Base-by-base conservation (phyloP, 35 echinoderm and acorn worm species). In the Heliocidaris erythrogramma region DNA sequence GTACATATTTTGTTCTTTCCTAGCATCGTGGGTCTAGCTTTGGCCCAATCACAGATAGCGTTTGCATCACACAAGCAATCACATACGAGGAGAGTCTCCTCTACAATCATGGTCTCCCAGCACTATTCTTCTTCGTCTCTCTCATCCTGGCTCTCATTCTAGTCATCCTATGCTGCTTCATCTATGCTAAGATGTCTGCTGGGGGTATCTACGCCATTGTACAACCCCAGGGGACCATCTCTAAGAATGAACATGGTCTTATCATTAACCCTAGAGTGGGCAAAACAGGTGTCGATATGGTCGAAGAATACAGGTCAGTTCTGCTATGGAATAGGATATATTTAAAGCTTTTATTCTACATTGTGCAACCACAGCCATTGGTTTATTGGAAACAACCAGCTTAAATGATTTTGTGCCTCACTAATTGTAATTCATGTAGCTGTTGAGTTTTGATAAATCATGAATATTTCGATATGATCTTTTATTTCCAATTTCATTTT, bases 171-270 rank as follows among this genome's bases (percentile, higher is more conserved):
- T 18, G 86, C 18, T 95, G 85, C 32, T 91, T 96, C 47, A 91
- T 96, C 93, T 94, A 85, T 48, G 86, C 93, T 13, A 96, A 96
- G 93, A 95, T 94, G 24, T 59, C 78, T 91, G 69, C 71, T 32
- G 92, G 49, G 61, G 97, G 94, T 30, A 92, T 96, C 9, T 96
- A 95, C 59, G 94, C 95, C 84, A 96, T 92, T 7, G 95, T 97
- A 12, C 95, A 97, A 10, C 95, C 97, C 6, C 35, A 91, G 53
- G 95, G 95, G 16, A 96, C 84, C 27, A 86, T 94, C 30, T 88
- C 49, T 29, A 86, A 89, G 13, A 78, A 47, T 16, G 16, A 78
- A 48, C 30, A 50, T 2, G 95, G 95, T 18, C 92, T 96, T 9
- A 93, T 96, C n/a, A 96, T 96, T 65, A 96, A 94, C 32, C 85